These are phyloP conservation scores for Rhinogobius similis DNA, from an alignment of 2,113 vertebrate genomes.

Conservation along the genomic window DNA sequence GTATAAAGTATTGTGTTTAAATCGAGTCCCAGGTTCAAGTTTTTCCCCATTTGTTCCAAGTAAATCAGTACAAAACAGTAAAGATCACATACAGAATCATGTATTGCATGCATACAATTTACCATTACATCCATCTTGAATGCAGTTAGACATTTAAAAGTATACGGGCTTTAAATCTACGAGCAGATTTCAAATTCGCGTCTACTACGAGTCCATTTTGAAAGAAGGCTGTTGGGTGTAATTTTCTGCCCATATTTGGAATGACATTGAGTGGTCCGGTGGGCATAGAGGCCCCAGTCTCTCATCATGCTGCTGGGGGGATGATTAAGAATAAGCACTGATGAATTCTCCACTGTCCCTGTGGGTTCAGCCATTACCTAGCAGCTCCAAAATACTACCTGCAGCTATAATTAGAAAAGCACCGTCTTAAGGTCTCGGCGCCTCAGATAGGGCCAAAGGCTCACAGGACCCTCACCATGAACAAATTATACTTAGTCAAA, in stretches of 20 bases:
- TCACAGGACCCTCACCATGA: conserved; percentile 43
- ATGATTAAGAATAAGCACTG: conserved; percentile 80
- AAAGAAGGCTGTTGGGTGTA: conserved; percentile 69
- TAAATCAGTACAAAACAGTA: no score
- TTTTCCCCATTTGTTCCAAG: no score
- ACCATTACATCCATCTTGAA: background rate
- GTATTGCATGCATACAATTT: background rate
- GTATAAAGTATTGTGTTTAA: no score
- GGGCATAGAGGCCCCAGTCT: conserved; percentile 71
- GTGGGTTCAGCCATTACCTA: conserved; percentile 71
- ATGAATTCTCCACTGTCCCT: conserved; percentile 76
- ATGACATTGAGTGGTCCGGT: conserved; percentile 77
- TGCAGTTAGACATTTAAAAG: background rate
- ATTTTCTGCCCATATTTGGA: conserved; percentile 73
- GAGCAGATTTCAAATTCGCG: conserved; percentile 16
- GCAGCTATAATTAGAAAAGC: conserved; percentile 78
- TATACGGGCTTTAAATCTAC: background rate
- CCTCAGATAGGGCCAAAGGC: conserved; percentile 56
- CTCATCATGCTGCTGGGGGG: conserved; percentile 73
- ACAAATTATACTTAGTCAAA: conserved; percentile 32
- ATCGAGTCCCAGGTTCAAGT: no score
- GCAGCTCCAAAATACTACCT: conserved; percentile 74
- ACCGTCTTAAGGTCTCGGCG: conserved; percentile 67
- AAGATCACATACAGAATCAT: no score
- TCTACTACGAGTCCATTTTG: conserved; percentile 55